phyloP scores from a whole-genome alignment of 2,888 invertebrate genomes.

The Gortyna flavago region DNA sequence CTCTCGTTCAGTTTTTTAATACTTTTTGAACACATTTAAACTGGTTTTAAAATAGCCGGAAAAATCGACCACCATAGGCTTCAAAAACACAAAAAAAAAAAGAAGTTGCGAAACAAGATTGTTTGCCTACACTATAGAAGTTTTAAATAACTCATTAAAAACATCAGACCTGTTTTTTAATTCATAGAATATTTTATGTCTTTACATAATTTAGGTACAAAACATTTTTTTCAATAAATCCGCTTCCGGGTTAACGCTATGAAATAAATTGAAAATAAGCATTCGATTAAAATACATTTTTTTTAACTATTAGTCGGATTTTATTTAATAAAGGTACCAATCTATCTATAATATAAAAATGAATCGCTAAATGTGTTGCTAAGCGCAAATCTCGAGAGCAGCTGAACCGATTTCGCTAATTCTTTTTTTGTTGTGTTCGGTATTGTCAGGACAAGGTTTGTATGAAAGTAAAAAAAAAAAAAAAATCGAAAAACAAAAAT shows the following conservation, averaged over 20 bases:
- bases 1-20: not conserved
- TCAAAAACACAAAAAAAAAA: not conserved
- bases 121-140: not conserved
- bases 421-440: no score
- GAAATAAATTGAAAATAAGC: not conserved
- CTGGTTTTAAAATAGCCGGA: not conserved
- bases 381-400: no score
- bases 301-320: not conserved
- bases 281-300: conserved; percentile 4
- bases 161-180: not conserved
- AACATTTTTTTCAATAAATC: not conserved
- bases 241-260: not conserved
- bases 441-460: no score
- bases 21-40: not conserved
- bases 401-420: no score
- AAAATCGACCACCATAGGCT: no score
- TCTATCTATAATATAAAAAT: no score
- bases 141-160: not conserved
- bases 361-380: no score
- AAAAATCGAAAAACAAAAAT: no score
- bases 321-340: not conserved
- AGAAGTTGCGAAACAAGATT: not conserved
- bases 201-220: conserved; percentile 4
- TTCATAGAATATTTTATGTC: not conserved
- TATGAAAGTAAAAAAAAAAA: no score